A percentile compares a stretch with the other conserved stretches of the same genome.
Conservation (phyloP, 2,888 invertebrate species). For the Drosophila mimetica region DNA sequence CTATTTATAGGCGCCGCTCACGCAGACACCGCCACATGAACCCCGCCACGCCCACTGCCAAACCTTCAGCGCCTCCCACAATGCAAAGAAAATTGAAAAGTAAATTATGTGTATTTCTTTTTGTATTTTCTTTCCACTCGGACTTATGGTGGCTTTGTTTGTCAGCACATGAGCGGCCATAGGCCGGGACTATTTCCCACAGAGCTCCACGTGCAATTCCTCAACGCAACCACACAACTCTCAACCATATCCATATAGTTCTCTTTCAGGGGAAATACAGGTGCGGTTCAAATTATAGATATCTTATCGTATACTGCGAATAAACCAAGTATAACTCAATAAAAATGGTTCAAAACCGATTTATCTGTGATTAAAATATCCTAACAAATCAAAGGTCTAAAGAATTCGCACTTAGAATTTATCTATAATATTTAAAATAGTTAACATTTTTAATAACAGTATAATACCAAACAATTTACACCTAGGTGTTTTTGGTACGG, state of each 20-base stretch:
- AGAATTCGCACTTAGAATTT: too few species aligned
- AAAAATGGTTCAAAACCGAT: background rate
- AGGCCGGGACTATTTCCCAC: constrained; percentile 21
- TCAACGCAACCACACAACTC: constrained; percentile 35
- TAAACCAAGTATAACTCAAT: background rate
- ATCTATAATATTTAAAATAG: too few species aligned
- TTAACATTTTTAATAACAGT: too few species aligned
- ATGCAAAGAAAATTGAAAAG: constrained; percentile 43
- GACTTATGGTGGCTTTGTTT: constrained; percentile 39
- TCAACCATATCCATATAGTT: constrained; percentile 10
- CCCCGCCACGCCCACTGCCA: constrained; percentile 7
- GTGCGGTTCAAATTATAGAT: background rate
- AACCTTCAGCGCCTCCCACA: constrained; percentile 8
- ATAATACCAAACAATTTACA: too few species aligned
- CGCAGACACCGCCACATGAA: constrained; percentile 22
- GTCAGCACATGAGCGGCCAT: constrained; percentile 38
- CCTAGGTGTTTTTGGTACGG: too few species aligned
- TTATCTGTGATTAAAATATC: too few species aligned
- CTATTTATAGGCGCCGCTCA: constrained; percentile 69
- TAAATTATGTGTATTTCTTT: constrained; percentile 38
- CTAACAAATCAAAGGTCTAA: too few species aligned
- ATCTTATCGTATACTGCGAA: too few species aligned
- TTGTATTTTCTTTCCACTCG: constrained; percentile 11
- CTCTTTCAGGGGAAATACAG: constrained; percentile 13
- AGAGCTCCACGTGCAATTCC: constrained; percentile 50